These are phyloP conservation scores for Drosophila simulans DNA, from an alignment of 1,140 invertebrate genomes.

Conservation along the genomic window DNA sequence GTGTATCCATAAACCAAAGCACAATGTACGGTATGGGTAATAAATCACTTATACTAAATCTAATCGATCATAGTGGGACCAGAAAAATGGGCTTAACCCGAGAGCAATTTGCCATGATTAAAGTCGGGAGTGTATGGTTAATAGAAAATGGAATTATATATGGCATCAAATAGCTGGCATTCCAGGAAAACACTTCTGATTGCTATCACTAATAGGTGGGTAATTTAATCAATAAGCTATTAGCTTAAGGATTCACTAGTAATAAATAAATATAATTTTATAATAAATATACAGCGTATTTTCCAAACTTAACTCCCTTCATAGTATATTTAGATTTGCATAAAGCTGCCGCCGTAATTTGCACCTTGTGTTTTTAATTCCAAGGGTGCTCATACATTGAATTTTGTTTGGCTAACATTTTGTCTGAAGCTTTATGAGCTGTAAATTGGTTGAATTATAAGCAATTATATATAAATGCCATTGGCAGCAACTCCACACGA, in stretches of 20 bases:
- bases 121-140: slow-evolving; percentile 15
- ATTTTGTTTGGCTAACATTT: slow-evolving; percentile 45
- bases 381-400: slow-evolving; percentile 43
- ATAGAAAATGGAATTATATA: slow-evolving; percentile 35
- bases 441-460: slow-evolving; percentile 74
- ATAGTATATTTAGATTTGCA: not conserved
- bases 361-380: slow-evolving; percentile 18
- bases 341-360: not conserved
- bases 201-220: not conserved
- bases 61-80: not conserved
- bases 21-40: not conserved
- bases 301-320: too few relatives aligned
- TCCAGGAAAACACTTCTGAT: slow-evolving; percentile 26
- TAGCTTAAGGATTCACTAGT: not conserved
- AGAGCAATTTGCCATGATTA: slow-evolving; percentile 33
- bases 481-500: slow-evolving; percentile 55
- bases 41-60: slow-evolving; percentile 35
- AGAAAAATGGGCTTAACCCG: not conserved
- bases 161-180: slow-evolving; percentile 11
- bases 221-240: slow-evolving; percentile 26
- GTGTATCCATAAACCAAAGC: slow-evolving; percentile 19
- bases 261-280: not conserved
- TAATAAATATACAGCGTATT: not conserved
- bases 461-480: slow-evolving; percentile 73
- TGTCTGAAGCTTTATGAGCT: slow-evolving; percentile 61